Base-by-base conservation (phyloP, 2,888 invertebrate genomes). In the Drosophila stalkeri region DNA sequence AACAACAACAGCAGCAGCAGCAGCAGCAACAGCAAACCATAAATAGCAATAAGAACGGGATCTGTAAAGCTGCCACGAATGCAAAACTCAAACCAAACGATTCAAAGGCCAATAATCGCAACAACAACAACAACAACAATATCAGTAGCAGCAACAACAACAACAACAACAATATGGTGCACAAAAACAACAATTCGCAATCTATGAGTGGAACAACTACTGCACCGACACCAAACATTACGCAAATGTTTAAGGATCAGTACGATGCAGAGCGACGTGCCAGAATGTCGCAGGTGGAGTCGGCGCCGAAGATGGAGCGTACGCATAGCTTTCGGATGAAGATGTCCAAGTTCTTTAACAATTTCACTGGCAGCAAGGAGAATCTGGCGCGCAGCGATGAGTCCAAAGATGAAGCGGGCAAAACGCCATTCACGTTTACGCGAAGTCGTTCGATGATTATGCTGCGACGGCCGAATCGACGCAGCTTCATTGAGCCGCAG, bases 391-490 rank as follows among this genome's bases (percentile, higher is more conserved):
- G 63, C 18, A 75, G 80, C 44, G 92, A 90, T 39, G 69, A 82
- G 23, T 18, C 57, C 1, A 74, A 70, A 41, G 89, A 82, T 27
- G 72, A 68, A 31, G n/a, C 64, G 27, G 64, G 66, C n/a, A 86
- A 88, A 31, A 79, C 82, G n/a, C 90, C 91, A 0, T 92, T 85
- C 55, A 90, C 91, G 12, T 93, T 93, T 61, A 92, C 91, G 3
- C 91, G 93, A 2, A 93, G 93, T 75, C 91, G 92, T 8, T 93
- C 93, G 18, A 92, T 93, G 91, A 92, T 92, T 16, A 71, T 92
- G 39, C 83, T 92, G 49, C 83, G 93, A 0, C 86, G 92, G 2
- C 90, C 92, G 0, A 93, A 93, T 71, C 91, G 93, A 0, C 91
- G 92, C 3, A 92, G 92, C 70, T 84, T 93, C 16, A 91, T 92